Evolutionary conservation across 2,113 vertebrate species (phyloP).

Genomic region (Butorides virescens): DNA sequence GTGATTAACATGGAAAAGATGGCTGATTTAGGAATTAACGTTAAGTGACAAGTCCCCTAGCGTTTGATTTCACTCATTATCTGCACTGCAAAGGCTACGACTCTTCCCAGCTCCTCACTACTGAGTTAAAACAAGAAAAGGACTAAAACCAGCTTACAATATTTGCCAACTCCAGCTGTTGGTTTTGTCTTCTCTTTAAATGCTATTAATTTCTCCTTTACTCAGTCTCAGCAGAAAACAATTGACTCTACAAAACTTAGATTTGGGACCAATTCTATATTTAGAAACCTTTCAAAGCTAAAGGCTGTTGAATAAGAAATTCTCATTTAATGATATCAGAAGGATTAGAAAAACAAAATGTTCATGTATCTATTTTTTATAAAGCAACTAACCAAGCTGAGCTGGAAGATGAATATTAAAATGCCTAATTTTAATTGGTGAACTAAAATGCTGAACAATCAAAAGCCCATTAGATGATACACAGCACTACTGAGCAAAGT

Average conservation of each 20-base stretch:
- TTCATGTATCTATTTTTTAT: neutral
- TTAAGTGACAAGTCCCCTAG: neutral
- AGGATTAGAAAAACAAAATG: neutral
- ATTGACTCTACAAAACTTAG: neutral
- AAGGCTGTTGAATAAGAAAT: neutral
- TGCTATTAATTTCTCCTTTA: neutral
- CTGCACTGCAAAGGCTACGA: neutral
- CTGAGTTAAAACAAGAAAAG: slow-evolving; percentile 9
- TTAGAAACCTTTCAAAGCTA: slow-evolving; percentile 17
- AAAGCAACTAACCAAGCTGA: neutral
- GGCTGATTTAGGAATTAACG: neutral
- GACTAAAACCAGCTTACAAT: neutral
- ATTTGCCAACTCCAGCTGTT: neutral
- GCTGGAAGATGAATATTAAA: neutral
- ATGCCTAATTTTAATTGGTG: neutral
- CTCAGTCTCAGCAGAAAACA: neutral
- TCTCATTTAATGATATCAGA: neutral
- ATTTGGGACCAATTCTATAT: neutral
- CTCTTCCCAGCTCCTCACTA: neutral
- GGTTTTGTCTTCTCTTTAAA: slow-evolving; percentile 22
- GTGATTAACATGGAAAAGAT: neutral
- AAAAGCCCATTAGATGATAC: neutral
- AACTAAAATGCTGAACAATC: neutral
- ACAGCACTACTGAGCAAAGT: neutral
- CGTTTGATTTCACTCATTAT: neutral